Conservation (phyloP, 2,888 invertebrate genomes). For the Hartigia nigra region DNA sequence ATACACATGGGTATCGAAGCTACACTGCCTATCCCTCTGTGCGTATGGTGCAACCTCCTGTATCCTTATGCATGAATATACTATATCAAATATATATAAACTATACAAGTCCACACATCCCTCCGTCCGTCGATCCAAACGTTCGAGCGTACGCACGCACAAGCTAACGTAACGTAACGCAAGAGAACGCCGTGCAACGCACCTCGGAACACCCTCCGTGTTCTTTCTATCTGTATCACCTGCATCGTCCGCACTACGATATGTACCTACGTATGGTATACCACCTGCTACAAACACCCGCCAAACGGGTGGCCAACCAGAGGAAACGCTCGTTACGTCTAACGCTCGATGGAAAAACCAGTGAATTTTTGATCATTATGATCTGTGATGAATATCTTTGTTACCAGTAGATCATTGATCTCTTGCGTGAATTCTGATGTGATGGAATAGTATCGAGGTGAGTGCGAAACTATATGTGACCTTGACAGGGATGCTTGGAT, state of each 20-base stretch:
- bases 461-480: neutral
- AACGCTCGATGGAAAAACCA: neutral
- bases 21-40: constrained; percentile 14
- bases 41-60: constrained; percentile 30
- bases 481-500: neutral
- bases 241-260: constrained; percentile 32
- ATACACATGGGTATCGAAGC: neutral
- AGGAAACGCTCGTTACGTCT: constrained; percentile 22
- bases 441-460: neutral
- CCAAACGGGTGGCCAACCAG: constrained; percentile 27
- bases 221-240: constrained; percentile 38
- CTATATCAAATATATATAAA: neutral
- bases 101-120: constrained; percentile 10
- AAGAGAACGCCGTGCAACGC: constrained; percentile 9
- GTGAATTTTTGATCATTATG: neutral
- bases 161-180: constrained; percentile 24
- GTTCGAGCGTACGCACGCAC: constrained; percentile 25
- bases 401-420: neutral
- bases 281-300: constrained; percentile 40
- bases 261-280: constrained; percentile 30
- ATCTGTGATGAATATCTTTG: neutral
- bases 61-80: neutral
- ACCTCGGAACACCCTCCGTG: constrained; percentile 21
- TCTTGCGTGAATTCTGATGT: neutral
- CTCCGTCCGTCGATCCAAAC: constrained; percentile 7